Conservation (phyloP, 2,888 invertebrate genomes). For the Osedax fenrisi region DNA sequence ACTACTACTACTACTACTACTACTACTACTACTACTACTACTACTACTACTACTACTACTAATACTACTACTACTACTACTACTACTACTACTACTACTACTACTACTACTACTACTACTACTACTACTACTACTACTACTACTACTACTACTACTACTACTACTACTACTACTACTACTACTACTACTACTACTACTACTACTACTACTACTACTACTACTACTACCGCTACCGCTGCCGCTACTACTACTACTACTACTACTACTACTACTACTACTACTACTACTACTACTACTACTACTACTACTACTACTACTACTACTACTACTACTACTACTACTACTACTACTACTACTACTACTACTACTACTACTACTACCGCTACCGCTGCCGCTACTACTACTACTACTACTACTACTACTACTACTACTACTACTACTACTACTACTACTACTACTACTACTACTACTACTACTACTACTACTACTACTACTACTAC, state of each 20-base stretch:
- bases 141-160: neutral
- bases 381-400: neutral
- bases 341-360: neutral
- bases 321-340: neutral
- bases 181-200: neutral
- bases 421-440: neutral
- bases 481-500: neutral
- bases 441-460: neutral
- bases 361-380: neutral
- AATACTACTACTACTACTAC: neutral
- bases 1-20: neutral
- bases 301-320: neutral
- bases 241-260: neutral
- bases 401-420: neutral
- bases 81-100: neutral
- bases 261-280: neutral
- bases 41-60: neutral
- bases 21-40: neutral
- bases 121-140: neutral
- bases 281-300: neutral
- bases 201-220: neutral
- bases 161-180: neutral
- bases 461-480: neutral
- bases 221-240: neutral
- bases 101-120: neutral